Conservation (phyloP, 1,140 invertebrate genomes). For the Zaprionus africanus region DNA sequence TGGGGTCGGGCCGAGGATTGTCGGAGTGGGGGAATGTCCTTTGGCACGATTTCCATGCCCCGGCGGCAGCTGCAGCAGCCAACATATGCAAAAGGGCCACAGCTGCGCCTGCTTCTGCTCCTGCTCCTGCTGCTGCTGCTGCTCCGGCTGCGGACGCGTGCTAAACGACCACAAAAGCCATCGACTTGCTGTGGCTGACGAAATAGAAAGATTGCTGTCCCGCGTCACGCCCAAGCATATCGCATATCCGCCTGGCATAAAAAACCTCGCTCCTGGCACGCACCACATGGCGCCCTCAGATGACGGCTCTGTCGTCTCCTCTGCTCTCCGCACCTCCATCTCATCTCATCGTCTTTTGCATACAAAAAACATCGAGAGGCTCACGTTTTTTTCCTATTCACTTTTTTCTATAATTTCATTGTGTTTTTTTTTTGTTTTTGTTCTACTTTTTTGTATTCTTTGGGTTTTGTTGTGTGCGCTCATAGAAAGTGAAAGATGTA, state of each 20-base stretch:
- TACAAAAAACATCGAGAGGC: constrained; percentile 67
- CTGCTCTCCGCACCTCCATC: background rate
- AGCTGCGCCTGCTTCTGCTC: constrained; percentile 48
- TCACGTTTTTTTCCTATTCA: constrained; percentile 56
- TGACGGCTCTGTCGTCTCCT: constrained; percentile 10
- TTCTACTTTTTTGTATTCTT: constrained; percentile 21
- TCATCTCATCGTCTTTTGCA: constrained; percentile 67
- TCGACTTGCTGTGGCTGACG: constrained; percentile 57
- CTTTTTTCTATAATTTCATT: constrained; percentile 75
- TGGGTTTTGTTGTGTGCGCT: constrained; percentile 26
- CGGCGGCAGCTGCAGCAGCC: constrained; percentile 56
- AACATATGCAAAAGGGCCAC: constrained; percentile 66
- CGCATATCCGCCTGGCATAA: constrained; percentile 80
- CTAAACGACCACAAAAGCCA: constrained; percentile 77
- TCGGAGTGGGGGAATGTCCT: constrained; percentile 14
- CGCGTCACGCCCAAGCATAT: constrained; percentile 66
- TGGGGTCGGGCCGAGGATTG: constrained; percentile 22
- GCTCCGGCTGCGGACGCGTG: constrained; percentile 60
- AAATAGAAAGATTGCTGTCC: constrained; percentile 64
- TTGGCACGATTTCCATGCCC: constrained; percentile 31
- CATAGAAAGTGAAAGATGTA: constrained; percentile 77
- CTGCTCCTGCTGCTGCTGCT: constrained; percentile 20
- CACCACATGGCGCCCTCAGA: constrained; percentile 75
- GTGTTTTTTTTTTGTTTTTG: constrained; percentile 55
- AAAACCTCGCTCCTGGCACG: constrained; percentile 67